Conservation (phyloP, 2,888 invertebrate species). For the Conchocele bisecta region DNA sequence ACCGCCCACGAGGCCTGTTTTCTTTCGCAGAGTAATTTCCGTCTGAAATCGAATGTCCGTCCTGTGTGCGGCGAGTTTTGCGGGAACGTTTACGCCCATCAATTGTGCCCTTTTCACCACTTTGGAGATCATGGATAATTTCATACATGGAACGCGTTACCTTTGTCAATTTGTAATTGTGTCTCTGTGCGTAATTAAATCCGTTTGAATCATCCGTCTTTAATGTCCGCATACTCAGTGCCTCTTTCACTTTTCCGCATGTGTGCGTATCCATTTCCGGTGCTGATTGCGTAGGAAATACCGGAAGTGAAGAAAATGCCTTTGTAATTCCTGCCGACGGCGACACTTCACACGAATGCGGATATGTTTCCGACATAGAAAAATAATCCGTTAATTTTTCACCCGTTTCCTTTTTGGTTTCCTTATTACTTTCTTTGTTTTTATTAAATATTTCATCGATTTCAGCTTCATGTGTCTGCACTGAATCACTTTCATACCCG, state of each 20-base stretch:
- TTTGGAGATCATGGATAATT: slow-evolving; percentile 67
- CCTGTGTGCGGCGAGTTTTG: slow-evolving; percentile 46
- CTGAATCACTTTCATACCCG: slow-evolving; percentile 70
- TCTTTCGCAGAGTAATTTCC: slow-evolving; percentile 45
- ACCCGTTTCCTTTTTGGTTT: slow-evolving; percentile 17
- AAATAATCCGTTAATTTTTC: slow-evolving; percentile 50
- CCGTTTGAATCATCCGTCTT: slow-evolving; percentile 36
- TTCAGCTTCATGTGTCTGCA: slow-evolving; percentile 57
- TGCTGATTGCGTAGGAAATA: slow-evolving; percentile 42
- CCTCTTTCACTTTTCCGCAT: slow-evolving; percentile 24
- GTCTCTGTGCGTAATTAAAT: slow-evolving; percentile 63
- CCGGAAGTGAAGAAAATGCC: slow-evolving; percentile 48
- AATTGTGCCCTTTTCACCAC: slow-evolving; percentile 44
- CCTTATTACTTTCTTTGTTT: slow-evolving; percentile 45
- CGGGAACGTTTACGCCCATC: slow-evolving; percentile 40
- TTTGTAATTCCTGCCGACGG: slow-evolving; percentile 23
- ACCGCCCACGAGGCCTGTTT: slow-evolving; percentile 46
- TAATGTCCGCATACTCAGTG: slow-evolving; percentile 24
- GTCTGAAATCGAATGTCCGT: slow-evolving; percentile 23
- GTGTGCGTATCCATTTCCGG: slow-evolving; percentile 1
- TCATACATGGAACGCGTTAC: slow-evolving; percentile 69
- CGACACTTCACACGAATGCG: background rate
- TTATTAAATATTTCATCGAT: slow-evolving; percentile 46
- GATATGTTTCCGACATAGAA: slow-evolving; percentile 55
- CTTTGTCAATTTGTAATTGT: slow-evolving; percentile 68